Conservation (phyloP, 2,113 vertebrate species). For the Cephalophus harveyi region DNA sequence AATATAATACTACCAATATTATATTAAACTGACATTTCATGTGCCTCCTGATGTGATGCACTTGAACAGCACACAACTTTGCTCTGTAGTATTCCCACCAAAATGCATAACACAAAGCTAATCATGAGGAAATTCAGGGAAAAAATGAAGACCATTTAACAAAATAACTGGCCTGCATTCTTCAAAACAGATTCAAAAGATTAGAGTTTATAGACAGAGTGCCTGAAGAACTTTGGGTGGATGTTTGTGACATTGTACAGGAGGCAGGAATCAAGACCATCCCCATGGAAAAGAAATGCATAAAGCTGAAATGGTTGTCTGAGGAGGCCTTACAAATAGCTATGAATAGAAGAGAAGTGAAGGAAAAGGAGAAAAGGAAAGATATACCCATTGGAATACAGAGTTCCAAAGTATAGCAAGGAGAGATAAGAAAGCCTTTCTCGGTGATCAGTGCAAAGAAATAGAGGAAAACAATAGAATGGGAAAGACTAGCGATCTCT, state of each 20-base stretch:
- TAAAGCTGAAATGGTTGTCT: not conserved
- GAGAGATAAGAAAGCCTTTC: not conserved
- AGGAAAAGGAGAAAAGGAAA: not conserved
- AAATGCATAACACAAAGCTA: not conserved
- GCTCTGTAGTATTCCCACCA: not conserved
- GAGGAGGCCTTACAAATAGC: not conserved
- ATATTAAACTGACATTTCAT: not conserved
- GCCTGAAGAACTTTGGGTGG: not conserved
- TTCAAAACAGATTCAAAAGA: not conserved
- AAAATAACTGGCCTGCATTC: conserved; percentile 13
- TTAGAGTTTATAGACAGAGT: not conserved
- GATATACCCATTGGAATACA: not conserved
- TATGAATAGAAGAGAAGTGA: not conserved
- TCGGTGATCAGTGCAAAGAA: not conserved
- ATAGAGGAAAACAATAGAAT: not conserved
- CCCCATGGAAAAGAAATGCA: not conserved
- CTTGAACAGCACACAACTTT: not conserved
- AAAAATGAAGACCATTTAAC: not conserved
- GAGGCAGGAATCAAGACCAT: not conserved
- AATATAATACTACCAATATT: not conserved
- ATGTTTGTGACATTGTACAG: not conserved
- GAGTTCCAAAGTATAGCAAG: not conserved
- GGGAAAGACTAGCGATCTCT: not conserved
- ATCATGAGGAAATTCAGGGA: not conserved
- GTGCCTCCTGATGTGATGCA: not conserved